Evolutionary conservation across 2,797 vertebrate species (phyloP).

Genomic region (Sparus aurata): DNA sequence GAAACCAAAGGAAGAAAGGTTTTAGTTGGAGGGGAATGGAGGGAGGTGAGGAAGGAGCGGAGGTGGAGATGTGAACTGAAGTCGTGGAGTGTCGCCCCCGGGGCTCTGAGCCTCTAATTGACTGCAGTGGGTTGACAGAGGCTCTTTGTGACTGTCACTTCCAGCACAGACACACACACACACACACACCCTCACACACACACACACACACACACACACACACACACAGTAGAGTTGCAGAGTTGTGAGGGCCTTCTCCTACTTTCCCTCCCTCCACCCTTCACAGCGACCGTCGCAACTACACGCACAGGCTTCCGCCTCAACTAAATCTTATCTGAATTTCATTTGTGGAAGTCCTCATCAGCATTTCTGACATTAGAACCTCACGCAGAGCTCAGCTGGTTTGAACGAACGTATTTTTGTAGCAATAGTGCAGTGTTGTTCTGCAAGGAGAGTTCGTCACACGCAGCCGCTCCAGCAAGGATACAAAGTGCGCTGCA

Average conservation of each 20-base stretch:
- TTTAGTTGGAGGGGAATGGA: conserved; percentile 55
- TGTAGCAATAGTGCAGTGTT: background rate
- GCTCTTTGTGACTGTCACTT: conserved; percentile 65
- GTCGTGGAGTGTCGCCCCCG: conserved; percentile 53
- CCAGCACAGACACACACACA: conserved; percentile 19
- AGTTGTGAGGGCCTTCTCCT: conserved; percentile 27
- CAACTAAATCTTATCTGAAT: background rate
- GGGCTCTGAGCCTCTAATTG: conserved; percentile 71
- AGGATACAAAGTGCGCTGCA: background rate
- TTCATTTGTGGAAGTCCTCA: conserved; percentile 1
- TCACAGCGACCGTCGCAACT: background rate
- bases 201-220: background rate
- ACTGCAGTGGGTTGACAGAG: conserved; percentile 65
- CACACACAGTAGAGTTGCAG: conserved; percentile 15
- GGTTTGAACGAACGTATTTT: background rate
- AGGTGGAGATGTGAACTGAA: conserved; percentile 68
- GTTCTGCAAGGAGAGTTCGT: background rate
- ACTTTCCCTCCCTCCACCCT: conserved; percentile 10
- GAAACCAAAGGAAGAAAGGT: conserved; percentile 54
- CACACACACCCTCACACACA: background rate
- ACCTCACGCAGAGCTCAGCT: background rate
- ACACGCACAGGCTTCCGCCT: background rate
- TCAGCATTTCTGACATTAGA: background rate
- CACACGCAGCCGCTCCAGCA: background rate
- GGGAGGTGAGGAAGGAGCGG: conserved; percentile 49